These are phyloP conservation scores for Panagrolaimus sp. DNA, from an alignment of 1,140 invertebrate species.

Conservation along the genomic window DNA sequence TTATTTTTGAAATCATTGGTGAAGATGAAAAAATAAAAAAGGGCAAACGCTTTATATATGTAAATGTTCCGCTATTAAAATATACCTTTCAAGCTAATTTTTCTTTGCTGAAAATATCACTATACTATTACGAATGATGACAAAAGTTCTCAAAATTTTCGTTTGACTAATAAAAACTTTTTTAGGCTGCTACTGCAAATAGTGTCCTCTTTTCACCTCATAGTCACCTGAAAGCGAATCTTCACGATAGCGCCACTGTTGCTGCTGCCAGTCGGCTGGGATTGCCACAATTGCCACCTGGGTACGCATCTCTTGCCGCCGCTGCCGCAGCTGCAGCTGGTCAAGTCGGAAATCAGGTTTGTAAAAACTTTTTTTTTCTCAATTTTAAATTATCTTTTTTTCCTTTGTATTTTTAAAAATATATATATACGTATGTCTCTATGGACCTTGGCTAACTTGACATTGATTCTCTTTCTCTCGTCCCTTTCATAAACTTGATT, in stretches of 20 bases:
- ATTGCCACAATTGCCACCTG: conserved; percentile 15
- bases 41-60: no score
- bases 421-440: no score
- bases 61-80: no score
- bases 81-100: neutral
- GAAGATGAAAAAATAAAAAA: no score
- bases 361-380: neutral
- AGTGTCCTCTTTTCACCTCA: conserved; percentile 3
- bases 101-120: neutral
- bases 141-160: conserved; percentile 6
- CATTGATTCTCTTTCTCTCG: no score
- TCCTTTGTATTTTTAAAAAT: no score
- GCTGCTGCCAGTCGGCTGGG: conserved; percentile 5
- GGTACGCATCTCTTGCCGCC: conserved; percentile 12
- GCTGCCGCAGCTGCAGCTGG: conserved; percentile 10
- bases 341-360: conserved; percentile 14
- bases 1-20: no score
- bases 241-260: conserved; percentile 13
- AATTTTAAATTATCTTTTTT: no score
- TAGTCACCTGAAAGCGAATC: neutral
- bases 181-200: conserved; percentile 10
- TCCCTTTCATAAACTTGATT: no score
- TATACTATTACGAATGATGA: neutral
- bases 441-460: no score
- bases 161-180: conserved; percentile 4